Evolutionary conservation across 2,888 invertebrate genomes (phyloP).

Genomic region (Agrotis ipsilon): DNA sequence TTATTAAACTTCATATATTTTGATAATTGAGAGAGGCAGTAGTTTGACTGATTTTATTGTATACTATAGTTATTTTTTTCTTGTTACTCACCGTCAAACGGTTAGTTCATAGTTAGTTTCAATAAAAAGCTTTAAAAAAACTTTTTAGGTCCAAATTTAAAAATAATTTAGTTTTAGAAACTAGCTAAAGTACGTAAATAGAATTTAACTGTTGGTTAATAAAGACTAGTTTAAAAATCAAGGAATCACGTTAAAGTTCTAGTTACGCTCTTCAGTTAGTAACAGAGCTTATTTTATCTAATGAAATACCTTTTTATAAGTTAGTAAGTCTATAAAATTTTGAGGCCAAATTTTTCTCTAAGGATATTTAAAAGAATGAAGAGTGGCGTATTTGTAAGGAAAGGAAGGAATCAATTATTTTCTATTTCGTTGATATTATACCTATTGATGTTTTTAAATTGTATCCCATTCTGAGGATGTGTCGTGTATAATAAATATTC

Average conservation of each 20-base stretch:
- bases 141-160: conserved; percentile 33
- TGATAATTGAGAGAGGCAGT: conserved; percentile 15
- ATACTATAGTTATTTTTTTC: not conserved
- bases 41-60: conserved; percentile 29
- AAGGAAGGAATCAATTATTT: not conserved
- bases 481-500: conserved; percentile 31
- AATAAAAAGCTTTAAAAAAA: conserved; percentile 35
- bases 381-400: not conserved
- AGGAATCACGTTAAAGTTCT: not conserved
- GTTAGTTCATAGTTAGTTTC: conserved; percentile 29
- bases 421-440: conserved; percentile 4
- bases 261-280: conserved; percentile 18
- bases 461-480: conserved; percentile 3
- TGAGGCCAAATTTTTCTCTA: conserved; percentile 21
- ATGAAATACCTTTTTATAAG: not conserved
- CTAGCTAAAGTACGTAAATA: conserved; percentile 7
- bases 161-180: conserved; percentile 4
- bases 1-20: not conserved
- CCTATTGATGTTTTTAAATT: conserved; percentile 12
- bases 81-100: conserved; percentile 38
- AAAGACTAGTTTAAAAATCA: not conserved
- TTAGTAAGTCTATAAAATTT: conserved; percentile 6
- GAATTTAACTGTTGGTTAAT: not conserved
- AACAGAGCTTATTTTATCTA: conserved; percentile 40
- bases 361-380: not conserved